These are phyloP conservation scores for Tenualosa ilisha DNA, from an alignment of 2,797 vertebrate genomes.

Conservation along the genomic window DNA sequence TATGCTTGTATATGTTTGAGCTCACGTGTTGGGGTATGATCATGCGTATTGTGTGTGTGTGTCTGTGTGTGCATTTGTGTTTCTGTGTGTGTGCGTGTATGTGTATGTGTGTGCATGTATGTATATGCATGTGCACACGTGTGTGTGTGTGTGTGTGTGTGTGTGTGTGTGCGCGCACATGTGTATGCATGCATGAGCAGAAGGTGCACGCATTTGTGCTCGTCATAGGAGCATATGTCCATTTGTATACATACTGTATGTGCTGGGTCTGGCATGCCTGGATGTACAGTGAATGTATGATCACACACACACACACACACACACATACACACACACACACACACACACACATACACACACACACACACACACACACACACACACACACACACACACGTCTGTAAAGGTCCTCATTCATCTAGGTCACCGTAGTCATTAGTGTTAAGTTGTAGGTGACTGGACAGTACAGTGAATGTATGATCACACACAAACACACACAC, in stretches of 20 bases:
- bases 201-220: no score
- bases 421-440: no score
- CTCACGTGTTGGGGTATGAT: not conserved
- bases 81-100: not conserved
- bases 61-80: not conserved
- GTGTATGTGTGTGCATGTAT: not conserved
- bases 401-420: no score
- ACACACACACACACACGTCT: not conserved
- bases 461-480: no score
- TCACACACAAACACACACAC: not conserved
- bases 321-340: conserved; percentile 15
- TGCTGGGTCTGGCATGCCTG: no score
- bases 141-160: not conserved
- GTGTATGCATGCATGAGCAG: not conserved
- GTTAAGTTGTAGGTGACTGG: no score
- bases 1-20: not conserved
- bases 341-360: not conserved
- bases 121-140: not conserved
- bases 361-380: conserved; percentile 22
- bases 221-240: no score
- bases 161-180: not conserved
- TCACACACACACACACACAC: not conserved
- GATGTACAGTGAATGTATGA: no score
- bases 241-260: not conserved
- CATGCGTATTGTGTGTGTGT: not conserved